Conservation (phyloP, 2,113 vertebrate genomes). For the Sylvilagus bachmani region DNA sequence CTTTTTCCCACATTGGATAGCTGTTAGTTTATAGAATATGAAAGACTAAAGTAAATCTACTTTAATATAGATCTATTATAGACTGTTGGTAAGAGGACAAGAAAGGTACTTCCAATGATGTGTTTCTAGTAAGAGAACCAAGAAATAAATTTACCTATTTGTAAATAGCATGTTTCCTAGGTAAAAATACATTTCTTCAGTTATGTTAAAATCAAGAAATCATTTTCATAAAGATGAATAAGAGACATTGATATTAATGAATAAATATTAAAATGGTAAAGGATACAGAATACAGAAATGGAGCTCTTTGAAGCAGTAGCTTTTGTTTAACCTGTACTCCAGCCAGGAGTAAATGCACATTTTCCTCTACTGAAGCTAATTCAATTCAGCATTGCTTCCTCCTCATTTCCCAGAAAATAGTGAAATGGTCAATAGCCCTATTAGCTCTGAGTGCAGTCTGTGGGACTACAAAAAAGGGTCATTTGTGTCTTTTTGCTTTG, state of each 20-base stretch:
- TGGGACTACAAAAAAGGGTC: not conserved
- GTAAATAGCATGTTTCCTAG: not conserved
- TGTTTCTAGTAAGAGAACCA: not conserved
- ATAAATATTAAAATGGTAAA: not conserved
- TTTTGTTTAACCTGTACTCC: not conserved
- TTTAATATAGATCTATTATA: constrained; percentile 1
- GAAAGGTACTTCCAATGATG: not conserved
- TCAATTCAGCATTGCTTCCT: not conserved
- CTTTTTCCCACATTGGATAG: not conserved
- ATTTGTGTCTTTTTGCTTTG: not conserved
- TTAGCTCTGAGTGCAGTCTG: not conserved
- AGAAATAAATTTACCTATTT: not conserved
- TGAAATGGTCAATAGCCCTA: not conserved
- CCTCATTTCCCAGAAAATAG: constrained; percentile 8
- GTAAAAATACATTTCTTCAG: constrained; percentile 29
- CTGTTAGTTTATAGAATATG: not conserved
- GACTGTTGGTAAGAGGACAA: not conserved
- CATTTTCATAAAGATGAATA: not conserved
- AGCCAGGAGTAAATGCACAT: not conserved
- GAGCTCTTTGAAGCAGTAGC: not conserved
- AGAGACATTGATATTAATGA: not conserved
- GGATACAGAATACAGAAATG: not conserved
- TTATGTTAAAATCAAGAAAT: constrained; percentile 1
- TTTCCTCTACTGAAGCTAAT: not conserved
- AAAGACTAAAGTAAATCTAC: not conserved